A percentile compares a stretch with the other conserved stretches of the same genome.
Evolutionary conservation across 2,797 vertebrate species (phyloP).

Genomic region (Sebastes ruberrimus): DNA sequence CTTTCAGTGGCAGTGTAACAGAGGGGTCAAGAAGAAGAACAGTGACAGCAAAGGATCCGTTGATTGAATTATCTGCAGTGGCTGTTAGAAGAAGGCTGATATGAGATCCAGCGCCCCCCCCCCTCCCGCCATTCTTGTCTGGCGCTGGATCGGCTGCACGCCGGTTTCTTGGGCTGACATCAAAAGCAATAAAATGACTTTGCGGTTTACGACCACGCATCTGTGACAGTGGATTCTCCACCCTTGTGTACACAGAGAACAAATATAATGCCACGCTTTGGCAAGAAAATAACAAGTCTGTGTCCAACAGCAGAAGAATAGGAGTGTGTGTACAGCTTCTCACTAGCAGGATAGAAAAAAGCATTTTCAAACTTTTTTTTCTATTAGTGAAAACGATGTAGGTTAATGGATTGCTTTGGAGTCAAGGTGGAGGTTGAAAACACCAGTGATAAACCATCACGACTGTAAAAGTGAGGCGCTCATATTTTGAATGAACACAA

Average conservation of each 20-base stretch:
- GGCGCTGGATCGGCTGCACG: neutral
- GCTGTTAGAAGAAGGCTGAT: slow-evolving; percentile 28
- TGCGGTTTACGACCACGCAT: slow-evolving; percentile 11
- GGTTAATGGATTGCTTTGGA: neutral
- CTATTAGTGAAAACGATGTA: neutral
- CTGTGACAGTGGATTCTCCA: slow-evolving; percentile 36
- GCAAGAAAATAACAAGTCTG: slow-evolving; percentile 7
- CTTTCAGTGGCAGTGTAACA: slow-evolving; percentile 53
- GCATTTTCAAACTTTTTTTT: neutral
- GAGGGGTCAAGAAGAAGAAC: slow-evolving; percentile 58
- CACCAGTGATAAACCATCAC: neutral
- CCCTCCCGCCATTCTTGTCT: neutral
- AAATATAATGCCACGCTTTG: slow-evolving; percentile 22
- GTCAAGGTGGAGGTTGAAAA: slow-evolving; percentile 4
- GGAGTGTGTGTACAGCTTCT: neutral
- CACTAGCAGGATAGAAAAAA: neutral
- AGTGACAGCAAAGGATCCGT: slow-evolving; percentile 47
- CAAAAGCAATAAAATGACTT: slow-evolving; percentile 47
- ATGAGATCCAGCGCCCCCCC: neutral
- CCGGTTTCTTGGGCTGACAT: neutral
- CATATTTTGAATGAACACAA: slow-evolving; percentile 3
- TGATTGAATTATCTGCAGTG: slow-evolving; percentile 62
- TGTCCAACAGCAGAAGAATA: neutral
- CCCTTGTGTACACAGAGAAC: slow-evolving; percentile 12
- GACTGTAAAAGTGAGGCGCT: neutral